Evolutionary conservation across 2,797 vertebrate species (phyloP).

Genomic region (Hydrophis major): DNA sequence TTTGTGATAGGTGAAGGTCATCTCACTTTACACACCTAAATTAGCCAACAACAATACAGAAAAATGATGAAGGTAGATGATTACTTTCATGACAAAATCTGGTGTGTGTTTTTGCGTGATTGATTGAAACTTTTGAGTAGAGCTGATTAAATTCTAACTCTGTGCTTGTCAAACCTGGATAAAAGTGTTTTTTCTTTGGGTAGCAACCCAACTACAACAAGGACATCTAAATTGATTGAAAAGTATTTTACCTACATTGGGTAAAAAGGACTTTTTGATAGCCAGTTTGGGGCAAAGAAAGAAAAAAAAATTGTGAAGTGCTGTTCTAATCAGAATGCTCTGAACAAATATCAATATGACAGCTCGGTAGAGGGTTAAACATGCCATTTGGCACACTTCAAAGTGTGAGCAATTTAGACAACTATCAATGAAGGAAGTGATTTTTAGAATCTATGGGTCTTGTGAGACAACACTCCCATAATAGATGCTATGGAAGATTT

Average conservation of each 20-base stretch:
- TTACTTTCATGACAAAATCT: not conserved
- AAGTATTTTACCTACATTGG: not conserved
- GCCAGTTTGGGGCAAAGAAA: not conserved
- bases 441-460: not conserved
- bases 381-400: not conserved
- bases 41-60: not conserved
- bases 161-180: not conserved
- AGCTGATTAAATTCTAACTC: not conserved
- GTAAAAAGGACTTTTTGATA: not conserved
- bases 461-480: not conserved
- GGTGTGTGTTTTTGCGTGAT: not conserved
- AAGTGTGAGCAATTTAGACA: not conserved
- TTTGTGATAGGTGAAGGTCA: not conserved
- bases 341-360: not conserved
- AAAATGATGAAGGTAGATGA: not conserved
- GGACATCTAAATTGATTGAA: not conserved
- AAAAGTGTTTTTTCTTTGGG: not conserved
- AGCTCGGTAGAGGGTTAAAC: not conserved
- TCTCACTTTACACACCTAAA: not conserved
- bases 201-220: not conserved
- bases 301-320: not conserved
- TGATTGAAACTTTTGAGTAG: not conserved
- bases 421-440: not conserved
- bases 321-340: not conserved
- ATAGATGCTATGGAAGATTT: not conserved